These are phyloP conservation scores for Amyelois transitella DNA, from an alignment of 1,140 invertebrate species.

Conservation along the genomic window DNA sequence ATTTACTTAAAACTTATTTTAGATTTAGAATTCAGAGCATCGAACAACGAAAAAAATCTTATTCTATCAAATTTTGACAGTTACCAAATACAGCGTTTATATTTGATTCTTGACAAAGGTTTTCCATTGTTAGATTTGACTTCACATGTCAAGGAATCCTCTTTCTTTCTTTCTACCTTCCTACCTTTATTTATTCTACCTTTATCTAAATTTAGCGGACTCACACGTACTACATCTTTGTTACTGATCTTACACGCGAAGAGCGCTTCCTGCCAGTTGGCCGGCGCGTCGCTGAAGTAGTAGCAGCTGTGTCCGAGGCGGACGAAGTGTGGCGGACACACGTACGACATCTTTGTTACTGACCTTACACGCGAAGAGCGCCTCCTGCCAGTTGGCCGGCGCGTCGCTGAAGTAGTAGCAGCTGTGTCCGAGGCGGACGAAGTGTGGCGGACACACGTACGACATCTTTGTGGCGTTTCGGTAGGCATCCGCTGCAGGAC, in stretches of 20 bases:
- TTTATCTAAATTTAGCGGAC: too few species aligned
- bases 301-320: conserved; percentile 84
- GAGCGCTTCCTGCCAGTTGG: conserved; percentile 82
- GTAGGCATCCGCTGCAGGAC: conserved; percentile 37
- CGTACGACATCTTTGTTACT: conserved; percentile 68
- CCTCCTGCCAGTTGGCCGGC: conserved; percentile 81
- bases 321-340: conserved; percentile 82
- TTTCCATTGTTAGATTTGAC: too few species aligned
- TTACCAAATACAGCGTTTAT: too few species aligned
- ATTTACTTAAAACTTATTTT: too few species aligned
- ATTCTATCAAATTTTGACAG: too few species aligned
- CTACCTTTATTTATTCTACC: too few species aligned
- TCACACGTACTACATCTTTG: too few species aligned
- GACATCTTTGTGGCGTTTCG: conserved; percentile 61
- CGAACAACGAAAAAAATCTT: too few species aligned
- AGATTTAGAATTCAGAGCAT: too few species aligned
- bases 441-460: conserved; percentile 81
- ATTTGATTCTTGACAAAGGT: too few species aligned
- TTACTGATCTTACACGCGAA: conserved; percentile 82
- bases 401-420: conserved; percentile 85
- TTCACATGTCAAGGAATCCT: too few species aligned
- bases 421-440: conserved; percentile 81
- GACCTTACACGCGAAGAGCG: conserved; percentile 81
- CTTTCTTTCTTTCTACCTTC: too few species aligned
- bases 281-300: conserved; percentile 80